Conservation (phyloP, 2,797 vertebrate species). For the Enteromius thamalakanensis region DNA sequence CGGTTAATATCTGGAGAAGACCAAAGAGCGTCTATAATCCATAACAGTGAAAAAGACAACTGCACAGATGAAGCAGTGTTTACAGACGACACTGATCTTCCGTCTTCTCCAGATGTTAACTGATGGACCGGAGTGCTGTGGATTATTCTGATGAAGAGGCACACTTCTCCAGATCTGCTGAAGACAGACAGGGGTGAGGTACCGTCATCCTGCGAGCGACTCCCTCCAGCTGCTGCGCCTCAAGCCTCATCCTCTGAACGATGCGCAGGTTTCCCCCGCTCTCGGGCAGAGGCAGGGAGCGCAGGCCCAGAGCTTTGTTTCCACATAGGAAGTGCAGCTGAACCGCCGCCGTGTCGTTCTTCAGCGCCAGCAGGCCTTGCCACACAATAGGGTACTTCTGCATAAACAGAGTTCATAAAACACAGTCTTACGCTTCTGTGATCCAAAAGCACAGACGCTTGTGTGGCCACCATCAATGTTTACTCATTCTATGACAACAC, state of each 20-base stretch:
- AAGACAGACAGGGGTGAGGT: slow-evolving; percentile 45
- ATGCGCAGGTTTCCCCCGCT: slow-evolving; percentile 91
- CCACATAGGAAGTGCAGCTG: slow-evolving; percentile 98
- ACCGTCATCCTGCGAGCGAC: slow-evolving; percentile 96
- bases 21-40: not conserved
- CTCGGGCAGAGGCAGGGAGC: slow-evolving; percentile 92
- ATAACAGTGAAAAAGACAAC: no score
- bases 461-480: not conserved
- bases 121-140: no score
- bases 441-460: not conserved
- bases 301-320: slow-evolving; percentile 93
- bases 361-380: slow-evolving; percentile 96
- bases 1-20: not conserved
- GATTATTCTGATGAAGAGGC: no score
- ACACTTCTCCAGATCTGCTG: not conserved
- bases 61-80: no score
- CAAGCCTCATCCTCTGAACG: slow-evolving; percentile 96
- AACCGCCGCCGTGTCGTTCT: slow-evolving; percentile 96
- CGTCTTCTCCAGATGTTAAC: not conserved
- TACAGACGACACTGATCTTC: no score
- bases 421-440: not conserved
- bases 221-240: slow-evolving; percentile 93
- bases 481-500: not conserved
- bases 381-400: slow-evolving; percentile 99
- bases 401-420: slow-evolving; percentile 23